A percentile compares a stretch with the other conserved stretches of the same genome.
These are phyloP conservation scores for Cryptus armator DNA, from an alignment of 2,888 invertebrate genomes.

Conservation along the genomic window DNA sequence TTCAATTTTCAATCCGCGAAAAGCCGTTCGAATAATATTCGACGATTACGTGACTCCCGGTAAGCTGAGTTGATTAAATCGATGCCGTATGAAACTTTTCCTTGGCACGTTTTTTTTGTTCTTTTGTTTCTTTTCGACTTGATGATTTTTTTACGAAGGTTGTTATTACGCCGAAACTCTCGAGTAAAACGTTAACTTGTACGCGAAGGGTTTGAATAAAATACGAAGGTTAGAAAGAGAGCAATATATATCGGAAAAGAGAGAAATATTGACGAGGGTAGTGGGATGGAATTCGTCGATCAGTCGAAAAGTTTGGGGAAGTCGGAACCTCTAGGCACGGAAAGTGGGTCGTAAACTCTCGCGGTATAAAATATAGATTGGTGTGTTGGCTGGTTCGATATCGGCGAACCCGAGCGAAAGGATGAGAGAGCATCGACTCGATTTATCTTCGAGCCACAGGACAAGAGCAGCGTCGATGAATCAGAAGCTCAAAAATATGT, in stretches of 20 bases:
- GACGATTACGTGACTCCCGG: slow-evolving; percentile 3
- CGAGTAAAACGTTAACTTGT: slow-evolving; percentile 33
- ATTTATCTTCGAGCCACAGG: slow-evolving; percentile 34
- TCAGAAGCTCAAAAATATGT: slow-evolving; percentile 17
- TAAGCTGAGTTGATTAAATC: background rate
- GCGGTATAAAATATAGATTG: slow-evolving; percentile 56
- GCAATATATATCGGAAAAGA: slow-evolving; percentile 1
- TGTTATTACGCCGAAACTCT: slow-evolving; percentile 10
- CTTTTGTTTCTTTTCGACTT: slow-evolving; percentile 6
- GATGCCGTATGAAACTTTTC: slow-evolving; percentile 1
- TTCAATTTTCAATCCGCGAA: slow-evolving; percentile 2
- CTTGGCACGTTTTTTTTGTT: background rate
- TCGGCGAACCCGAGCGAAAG: background rate
- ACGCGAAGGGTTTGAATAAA: slow-evolving; percentile 50
- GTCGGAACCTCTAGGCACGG: slow-evolving; percentile 14
- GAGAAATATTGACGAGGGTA: background rate
- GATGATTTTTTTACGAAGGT: background rate
- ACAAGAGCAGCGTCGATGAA: slow-evolving; percentile 44
- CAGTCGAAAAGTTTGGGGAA: slow-evolving; percentile 57
- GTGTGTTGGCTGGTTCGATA: slow-evolving; percentile 51
- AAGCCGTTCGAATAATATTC: background rate
- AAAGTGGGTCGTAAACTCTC: slow-evolving; percentile 63
- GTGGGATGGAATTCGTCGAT: slow-evolving; percentile 30
- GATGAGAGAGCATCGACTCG: slow-evolving; percentile 31
- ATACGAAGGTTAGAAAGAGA: slow-evolving; percentile 36